Evolutionary conservation across 1,140 invertebrate genomes (phyloP), one percentile per base, ranked within the genome.

Genomic region (Glomeris maerens): DNA sequence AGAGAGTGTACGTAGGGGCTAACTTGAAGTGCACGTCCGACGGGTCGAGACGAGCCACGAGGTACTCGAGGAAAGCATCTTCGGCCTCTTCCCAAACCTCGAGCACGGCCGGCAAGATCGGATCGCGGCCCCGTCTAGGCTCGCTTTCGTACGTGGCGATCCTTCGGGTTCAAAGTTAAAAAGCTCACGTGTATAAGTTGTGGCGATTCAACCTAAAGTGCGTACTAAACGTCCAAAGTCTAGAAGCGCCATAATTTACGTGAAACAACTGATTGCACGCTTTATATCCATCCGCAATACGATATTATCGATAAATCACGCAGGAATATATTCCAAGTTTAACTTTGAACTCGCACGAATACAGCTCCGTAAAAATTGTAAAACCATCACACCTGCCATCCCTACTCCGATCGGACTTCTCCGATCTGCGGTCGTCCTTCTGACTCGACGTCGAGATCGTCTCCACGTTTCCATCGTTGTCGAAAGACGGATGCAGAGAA

Each of bases 21-120:
- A 97, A 72, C 66, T 75, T 75, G 58, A 76, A 76, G 58, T 72
- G 69, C 2, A 72, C 63, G 25, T 62, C 53, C 49, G 57, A 62
- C 20, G 63, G 84, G 67, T 93, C 89, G 40, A 93, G 75, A 55
- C 90, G 80, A 10, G 82, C 79, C 54, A 95, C 84, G 51, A 93
- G 80, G 13, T 83, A 79, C 55, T 81, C 78, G 17, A 96, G 71
- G 67, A 96, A 91, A 36, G 81, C 78, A 63, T 92, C 87, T 70
- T 96, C 91, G 14, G 83, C 85, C 52, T 91, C 90, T 70, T 95
- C 89, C 22, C 89, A 80, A 62, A 95, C 91, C 70, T 97, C 91
- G 52, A 97, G 66, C 17, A 92, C 86, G 3, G 90, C 91, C 14
- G 92, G 92, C 53, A 97, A 71, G 55, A 94, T 91, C 28, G 90